A percentile compares a stretch with the other conserved stretches of the same genome.
These are phyloP conservation scores for Morinoia aosen DNA, from an alignment of 2,888 invertebrate species.

Conservation along the genomic window DNA sequence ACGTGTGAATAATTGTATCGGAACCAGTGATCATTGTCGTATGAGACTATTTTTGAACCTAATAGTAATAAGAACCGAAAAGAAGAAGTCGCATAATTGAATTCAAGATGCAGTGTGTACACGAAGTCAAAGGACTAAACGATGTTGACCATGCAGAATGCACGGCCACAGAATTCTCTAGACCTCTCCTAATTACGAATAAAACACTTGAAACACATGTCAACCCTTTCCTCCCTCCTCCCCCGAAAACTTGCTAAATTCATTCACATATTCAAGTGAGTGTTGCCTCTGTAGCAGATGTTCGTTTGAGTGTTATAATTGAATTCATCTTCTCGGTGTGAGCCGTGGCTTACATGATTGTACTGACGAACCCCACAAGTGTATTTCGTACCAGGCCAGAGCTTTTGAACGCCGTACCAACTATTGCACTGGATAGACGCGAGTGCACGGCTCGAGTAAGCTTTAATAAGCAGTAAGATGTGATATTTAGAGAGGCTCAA, in stretches of 20 bases:
- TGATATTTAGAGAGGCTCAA: not conserved
- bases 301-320: not conserved
- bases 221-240: too few species aligned
- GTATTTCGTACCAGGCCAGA: not conserved
- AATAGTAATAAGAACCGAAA: not conserved
- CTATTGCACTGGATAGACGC: not conserved
- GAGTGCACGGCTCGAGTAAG: not conserved
- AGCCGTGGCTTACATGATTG: not conserved
- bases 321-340: not conserved
- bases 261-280: too few species aligned
- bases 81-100: not conserved
- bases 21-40: too few species aligned
- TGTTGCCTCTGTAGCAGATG: too few species aligned
- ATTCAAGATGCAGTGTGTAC: not conserved
- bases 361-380: not conserved
- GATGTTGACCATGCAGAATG: not conserved
- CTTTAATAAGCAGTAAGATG: not conserved
- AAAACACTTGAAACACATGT: too few species aligned
- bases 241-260: too few species aligned
- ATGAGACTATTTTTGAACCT: not conserved
- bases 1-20: too few species aligned
- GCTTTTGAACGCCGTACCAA: not conserved
- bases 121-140: not conserved
- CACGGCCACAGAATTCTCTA: not conserved
- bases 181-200: too few species aligned